Evolutionary conservation across 2,888 invertebrate genomes (phyloP).

Genomic region (Andricus quercusramuli): DNA sequence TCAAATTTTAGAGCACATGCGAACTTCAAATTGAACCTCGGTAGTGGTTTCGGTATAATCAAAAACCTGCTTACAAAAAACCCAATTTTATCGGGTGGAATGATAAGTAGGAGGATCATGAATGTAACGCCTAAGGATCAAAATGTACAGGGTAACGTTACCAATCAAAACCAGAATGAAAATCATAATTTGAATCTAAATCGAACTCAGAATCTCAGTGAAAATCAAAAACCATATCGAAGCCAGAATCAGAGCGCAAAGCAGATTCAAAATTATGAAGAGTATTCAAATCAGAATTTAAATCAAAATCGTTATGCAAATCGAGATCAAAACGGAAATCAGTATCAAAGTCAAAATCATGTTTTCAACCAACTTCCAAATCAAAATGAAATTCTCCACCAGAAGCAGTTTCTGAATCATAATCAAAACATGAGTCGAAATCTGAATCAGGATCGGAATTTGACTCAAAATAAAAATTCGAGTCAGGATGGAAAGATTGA

Average conservation of each 20-base stretch:
- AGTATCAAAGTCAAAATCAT: not conserved
- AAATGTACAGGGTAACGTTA: not conserved
- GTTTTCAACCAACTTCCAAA: not conserved
- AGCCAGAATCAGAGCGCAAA: not conserved
- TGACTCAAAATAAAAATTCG: not conserved
- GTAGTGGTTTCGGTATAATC: not conserved
- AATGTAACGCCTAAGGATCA: not conserved
- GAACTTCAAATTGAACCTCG: not conserved
- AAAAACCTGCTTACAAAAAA: not conserved
- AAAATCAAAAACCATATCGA: not conserved
- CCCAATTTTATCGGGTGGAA: not conserved
- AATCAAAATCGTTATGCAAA: not conserved
- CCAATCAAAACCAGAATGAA: not conserved
- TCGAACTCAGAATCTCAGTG: not conserved
- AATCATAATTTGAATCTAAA: not conserved
- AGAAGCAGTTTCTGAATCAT: not conserved
- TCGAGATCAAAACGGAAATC: not conserved
- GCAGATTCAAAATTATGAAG: not conserved
- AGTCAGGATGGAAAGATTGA: no score
- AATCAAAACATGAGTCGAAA: not conserved
- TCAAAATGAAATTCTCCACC: not conserved
- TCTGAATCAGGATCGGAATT: not conserved
- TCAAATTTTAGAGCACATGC: not conserved
- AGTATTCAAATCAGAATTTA: not conserved
- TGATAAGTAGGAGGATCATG: slow-evolving; percentile 1